Base-by-base conservation (phyloP, 2,797 vertebrate genomes). In the Euphonia xanthogaster region DNA sequence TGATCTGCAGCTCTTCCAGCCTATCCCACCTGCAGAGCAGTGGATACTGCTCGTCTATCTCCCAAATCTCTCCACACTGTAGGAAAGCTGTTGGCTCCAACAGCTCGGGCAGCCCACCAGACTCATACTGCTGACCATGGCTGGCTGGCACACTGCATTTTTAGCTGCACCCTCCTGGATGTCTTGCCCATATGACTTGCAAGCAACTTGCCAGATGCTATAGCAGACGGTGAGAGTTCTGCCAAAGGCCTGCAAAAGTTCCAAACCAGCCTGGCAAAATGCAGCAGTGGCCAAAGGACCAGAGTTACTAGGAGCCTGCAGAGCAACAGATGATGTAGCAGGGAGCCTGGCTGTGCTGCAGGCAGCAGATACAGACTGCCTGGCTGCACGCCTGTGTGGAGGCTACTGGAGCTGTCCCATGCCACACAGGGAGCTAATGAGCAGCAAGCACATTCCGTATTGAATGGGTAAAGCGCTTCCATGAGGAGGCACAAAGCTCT, bases 391-490 rank as follows among this genome's bases (percentile, higher is more conserved):
- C 4, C 23, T 53, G 48, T 25, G 23, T 15, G 37, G 40, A 48
- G 53, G 44, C 47, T 57, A 19, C 58, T 22, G 67, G 71, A 44
- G 45, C 27, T 72, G 23, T 20, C 42, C 13, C 18, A 21, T 4
- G 14, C 19, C 54, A 53, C 24, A 22, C 3, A 45, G 42, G 16
- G 42, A 85, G 18, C n/a, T 82, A 22, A 72, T 16, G 73, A 63
- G 42, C 42, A 42, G 31, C 1, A 0, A 62, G n/a, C 14, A 13
- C 0, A 0, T n/a, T 60, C 23, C 3, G 1, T 25, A 7, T 11
- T 84, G 54, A 33, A 7, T 54, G 9, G 17, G 47, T 11, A 40
- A 71, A 61, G 14, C 20, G 19, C 37, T 50, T 61, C 2, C 1
- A 31, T 28, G 55, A 47, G 25, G 33, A 70, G 75, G 37, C 14